A percentile compares a stretch with the other conserved stretches of the same genome.
Evolutionary conservation across 2,888 invertebrate species (phyloP).

Genomic region (Perizoma flavofasciatum): DNA sequence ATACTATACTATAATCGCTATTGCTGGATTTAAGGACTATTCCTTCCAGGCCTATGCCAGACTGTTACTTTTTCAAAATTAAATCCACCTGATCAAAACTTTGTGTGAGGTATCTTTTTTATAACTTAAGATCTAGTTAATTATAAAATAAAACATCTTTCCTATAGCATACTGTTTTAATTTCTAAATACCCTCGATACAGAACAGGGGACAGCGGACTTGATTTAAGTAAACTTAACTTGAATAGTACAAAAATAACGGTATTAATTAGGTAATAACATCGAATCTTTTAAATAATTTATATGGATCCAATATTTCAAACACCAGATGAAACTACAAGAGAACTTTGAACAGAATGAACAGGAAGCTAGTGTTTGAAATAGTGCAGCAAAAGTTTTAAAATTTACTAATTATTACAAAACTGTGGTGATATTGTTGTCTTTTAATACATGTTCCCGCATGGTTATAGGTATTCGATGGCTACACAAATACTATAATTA

Average conservation of each 20-base stretch:
- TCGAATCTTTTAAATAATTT: constrained; percentile 54
- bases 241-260: constrained; percentile 80
- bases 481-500: constrained; percentile 66
- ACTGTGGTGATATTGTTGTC: constrained; percentile 61
- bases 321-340: neutral
- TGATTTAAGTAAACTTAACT: constrained; percentile 79
- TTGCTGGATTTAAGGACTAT: too few relatives aligned
- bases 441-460: constrained; percentile 76
- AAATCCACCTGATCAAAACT: too few relatives aligned
- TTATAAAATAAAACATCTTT: constrained; percentile 72
- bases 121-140: neutral
- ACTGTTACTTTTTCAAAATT: too few relatives aligned
- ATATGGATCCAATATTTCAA: constrained; percentile 43
- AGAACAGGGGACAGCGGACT: constrained; percentile 80
- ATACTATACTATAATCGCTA: too few relatives aligned
- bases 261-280: constrained; percentile 51
- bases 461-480: constrained; percentile 55
- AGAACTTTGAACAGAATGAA: neutral
- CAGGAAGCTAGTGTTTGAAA: constrained; percentile 42
- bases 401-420: constrained; percentile 63
- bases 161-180: constrained; percentile 83
- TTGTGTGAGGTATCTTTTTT: too few relatives aligned
- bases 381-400: constrained; percentile 45
- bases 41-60: too few relatives aligned
- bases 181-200: constrained; percentile 83